Conservation (phyloP, 2,888 invertebrate genomes). For the Himalopsyche kuldschensis region DNA sequence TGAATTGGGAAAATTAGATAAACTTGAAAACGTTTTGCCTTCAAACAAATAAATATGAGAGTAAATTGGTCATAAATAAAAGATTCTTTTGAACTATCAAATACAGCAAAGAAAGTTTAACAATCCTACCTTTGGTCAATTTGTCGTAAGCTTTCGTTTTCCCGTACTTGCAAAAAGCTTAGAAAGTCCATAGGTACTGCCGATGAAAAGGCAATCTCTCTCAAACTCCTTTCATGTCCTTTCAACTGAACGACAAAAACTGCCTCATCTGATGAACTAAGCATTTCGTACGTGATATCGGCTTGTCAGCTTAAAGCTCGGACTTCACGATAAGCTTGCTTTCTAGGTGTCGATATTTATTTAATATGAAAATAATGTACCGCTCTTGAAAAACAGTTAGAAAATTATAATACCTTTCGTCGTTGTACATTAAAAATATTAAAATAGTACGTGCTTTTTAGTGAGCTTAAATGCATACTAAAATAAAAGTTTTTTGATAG, state of each 20-base stretch:
- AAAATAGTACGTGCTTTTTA: too few species aligned
- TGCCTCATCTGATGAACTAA: slow-evolving; percentile 34
- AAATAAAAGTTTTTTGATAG: too few species aligned
- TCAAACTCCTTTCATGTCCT: slow-evolving; percentile 36
- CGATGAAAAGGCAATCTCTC: slow-evolving; percentile 38
- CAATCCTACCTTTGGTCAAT: neutral
- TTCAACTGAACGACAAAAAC: slow-evolving; percentile 40
- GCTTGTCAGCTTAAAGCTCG: neutral
- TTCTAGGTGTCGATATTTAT: too few species aligned
- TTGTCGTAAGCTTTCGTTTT: slow-evolving; percentile 27
- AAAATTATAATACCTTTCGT: too few species aligned
- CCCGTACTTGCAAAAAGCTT: slow-evolving; percentile 39
- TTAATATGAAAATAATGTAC: too few species aligned
- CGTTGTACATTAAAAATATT: too few species aligned
- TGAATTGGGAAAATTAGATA: too few species aligned
- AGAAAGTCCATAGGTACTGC: slow-evolving; percentile 31
- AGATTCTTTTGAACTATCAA: neutral
- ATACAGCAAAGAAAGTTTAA: neutral
- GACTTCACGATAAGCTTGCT: neutral
- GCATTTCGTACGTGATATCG: slow-evolving; percentile 33
- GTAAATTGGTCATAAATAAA: neutral
- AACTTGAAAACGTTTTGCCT: too few species aligned
- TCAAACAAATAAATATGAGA: neutral
- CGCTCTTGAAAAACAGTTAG: too few species aligned
- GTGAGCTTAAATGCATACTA: too few species aligned